Evolutionary conservation across 2,113 vertebrate species (phyloP).

Genomic region (Falco punctatus): DNA sequence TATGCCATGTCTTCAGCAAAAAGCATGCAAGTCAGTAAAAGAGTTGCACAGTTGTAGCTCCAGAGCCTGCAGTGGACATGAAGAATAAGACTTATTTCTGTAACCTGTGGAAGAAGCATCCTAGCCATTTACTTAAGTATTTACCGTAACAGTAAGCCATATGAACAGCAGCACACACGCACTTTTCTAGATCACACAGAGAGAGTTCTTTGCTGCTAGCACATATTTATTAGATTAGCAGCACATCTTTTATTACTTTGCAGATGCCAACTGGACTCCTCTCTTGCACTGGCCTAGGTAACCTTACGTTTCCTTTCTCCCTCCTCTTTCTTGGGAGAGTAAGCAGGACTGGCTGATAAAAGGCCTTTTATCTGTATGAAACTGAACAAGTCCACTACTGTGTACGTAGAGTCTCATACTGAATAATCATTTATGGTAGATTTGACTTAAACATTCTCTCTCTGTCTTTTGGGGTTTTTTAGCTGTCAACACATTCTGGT

Average conservation of each 20-base stretch:
- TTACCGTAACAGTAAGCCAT: neutral
- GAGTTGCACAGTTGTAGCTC: neutral
- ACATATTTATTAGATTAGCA: neutral
- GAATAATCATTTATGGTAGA: neutral
- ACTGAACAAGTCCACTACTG: slow-evolving; percentile 29
- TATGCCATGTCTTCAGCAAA: neutral
- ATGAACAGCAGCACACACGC: neutral
- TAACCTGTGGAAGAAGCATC: accelerated
- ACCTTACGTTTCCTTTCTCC: neutral
- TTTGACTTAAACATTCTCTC: slow-evolving; percentile 19
- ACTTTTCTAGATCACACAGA: accelerated
- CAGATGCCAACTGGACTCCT: neutral
- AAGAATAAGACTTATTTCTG: neutral
- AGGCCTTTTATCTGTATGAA: neutral
- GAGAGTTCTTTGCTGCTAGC: neutral
- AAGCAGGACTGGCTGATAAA: neutral
- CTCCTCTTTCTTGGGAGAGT: neutral
- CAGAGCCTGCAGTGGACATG: neutral
- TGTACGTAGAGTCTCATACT: neutral
- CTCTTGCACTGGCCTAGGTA: neutral
- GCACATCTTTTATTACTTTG: neutral
- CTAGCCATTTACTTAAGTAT: accelerated
- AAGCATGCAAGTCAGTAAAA: neutral
- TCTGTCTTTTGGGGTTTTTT: neutral
- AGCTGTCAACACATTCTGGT: neutral